Percentiles rank a stretch among this genome's conserved stretches.
Conservation (phyloP, 2,113 vertebrate genomes). For the Larimichthys crocea region DNA sequence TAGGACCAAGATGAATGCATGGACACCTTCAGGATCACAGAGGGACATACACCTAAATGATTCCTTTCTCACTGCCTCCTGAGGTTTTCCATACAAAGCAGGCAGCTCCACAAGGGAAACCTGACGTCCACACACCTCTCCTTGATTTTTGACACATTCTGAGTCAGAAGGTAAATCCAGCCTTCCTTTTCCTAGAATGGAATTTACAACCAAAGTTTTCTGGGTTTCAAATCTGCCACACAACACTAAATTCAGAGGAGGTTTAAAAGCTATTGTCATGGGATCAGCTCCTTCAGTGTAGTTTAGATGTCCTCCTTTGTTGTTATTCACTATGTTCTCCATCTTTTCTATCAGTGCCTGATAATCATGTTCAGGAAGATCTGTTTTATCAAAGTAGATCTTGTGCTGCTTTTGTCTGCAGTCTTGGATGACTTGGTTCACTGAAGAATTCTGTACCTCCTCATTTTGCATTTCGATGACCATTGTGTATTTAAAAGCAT, state of each 20-base stretch:
- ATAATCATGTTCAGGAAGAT: background rate
- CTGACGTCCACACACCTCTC: slow-evolving; percentile 21
- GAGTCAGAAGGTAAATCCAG: background rate
- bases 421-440: slow-evolving; percentile 17
- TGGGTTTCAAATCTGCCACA: slow-evolving; percentile 34
- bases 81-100: slow-evolving; percentile 29
- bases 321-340: slow-evolving; percentile 35
- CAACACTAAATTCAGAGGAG: slow-evolving; percentile 28
- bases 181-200: slow-evolving; percentile 23
- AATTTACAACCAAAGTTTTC: slow-evolving; percentile 31
- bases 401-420: slow-evolving; percentile 16
- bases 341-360: slow-evolving; percentile 29
- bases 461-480: slow-evolving; percentile 25
- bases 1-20: slow-evolving; percentile 58
- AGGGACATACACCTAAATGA: slow-evolving; percentile 18
- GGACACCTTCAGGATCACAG: slow-evolving; percentile 41
- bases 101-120: slow-evolving; percentile 59
- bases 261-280: background rate
- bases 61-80: slow-evolving; percentile 2
- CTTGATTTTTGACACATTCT: slow-evolving; percentile 40
- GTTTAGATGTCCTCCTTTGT: slow-evolving; percentile 39
- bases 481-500: slow-evolving; percentile 30
- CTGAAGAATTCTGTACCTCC: background rate
- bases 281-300: background rate
- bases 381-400: background rate